Conservation (phyloP, 2,797 vertebrate genomes). For the Carduelis carduelis region DNA sequence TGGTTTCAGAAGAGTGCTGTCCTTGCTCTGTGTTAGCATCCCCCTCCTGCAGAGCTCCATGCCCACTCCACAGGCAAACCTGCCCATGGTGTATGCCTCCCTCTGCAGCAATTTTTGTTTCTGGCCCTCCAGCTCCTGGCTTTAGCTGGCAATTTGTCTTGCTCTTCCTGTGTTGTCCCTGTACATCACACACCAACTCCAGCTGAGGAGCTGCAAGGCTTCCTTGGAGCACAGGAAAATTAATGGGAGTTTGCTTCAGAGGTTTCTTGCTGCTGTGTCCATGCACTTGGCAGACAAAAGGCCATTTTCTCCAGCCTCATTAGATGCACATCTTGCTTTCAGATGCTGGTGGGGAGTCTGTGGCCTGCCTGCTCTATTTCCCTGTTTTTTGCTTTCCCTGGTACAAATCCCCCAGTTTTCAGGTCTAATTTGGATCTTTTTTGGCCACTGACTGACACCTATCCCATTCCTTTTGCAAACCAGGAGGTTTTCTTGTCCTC, state of each 20-base stretch:
- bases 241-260: neutral
- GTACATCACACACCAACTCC: neutral
- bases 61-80: fast-evolving
- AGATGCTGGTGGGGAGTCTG: neutral
- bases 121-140: neutral
- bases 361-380: neutral
- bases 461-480: neutral
- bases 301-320: neutral
- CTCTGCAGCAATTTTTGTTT: neutral
- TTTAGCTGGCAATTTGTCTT: neutral
- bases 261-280: neutral
- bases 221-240: neutral
- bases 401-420: neutral
- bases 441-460: neutral
- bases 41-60: neutral
- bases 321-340: neutral
- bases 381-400: neutral
- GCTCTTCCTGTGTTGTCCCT: neutral
- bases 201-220: neutral
- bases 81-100: neutral
- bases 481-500: neutral
- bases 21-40: neutral
- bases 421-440: neutral
- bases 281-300: neutral
- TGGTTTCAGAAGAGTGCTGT: neutral